Base-by-base conservation (phyloP, 1,140 invertebrate species). In the Drosophila ananassae region DNA sequence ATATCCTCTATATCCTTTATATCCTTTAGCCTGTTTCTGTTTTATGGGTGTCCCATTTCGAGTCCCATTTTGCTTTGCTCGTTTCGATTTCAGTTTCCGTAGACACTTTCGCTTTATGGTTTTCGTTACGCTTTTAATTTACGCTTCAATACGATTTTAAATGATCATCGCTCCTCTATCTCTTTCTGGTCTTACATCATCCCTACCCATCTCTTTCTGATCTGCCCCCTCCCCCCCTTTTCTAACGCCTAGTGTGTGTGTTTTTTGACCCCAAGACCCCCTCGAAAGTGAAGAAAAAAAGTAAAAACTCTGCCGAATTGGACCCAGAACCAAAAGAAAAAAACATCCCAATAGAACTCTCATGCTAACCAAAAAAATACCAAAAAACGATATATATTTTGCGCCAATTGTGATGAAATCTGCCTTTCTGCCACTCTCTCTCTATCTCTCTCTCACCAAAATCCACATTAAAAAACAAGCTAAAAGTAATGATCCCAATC, bases 221-320 rank as follows among this genome's bases (percentile, higher is more conserved):
- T 48, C 17, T 51, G 32, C 34, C 61, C 50, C 21, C 32, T 6
- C 34, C 61, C 50, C 21, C 32, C 9, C 60, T 60, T 48, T 52
- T 47, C 32, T 47, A 9, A 7, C 9, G 48, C 62, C 44, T 39
- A 64, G 69, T 64, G 59, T 74, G 24, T 56, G 57, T 32, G 5
- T 6, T 32, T 52, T 58, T 37, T 30, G 46, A 25, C 64, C 56
- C 61, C 17, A 28, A 41, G 21, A 61, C 72, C 67, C 66, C 72
- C 67, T 59, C 57, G 53, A 81, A 85, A 63, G 77, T 81, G 82
- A 56, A 63, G 64, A 69, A 55, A 53, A 21, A 47, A 39, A 58
- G 66, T 73, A 55, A 62, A 74, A 58, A 74, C 62, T 67, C 34
- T 44, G 44, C 48, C 52, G 75, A 80, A 76, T 61, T 63, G 71